phyloP scores from a whole-genome alignment of 2,113 vertebrate species.

The Strigops habroptila region DNA sequence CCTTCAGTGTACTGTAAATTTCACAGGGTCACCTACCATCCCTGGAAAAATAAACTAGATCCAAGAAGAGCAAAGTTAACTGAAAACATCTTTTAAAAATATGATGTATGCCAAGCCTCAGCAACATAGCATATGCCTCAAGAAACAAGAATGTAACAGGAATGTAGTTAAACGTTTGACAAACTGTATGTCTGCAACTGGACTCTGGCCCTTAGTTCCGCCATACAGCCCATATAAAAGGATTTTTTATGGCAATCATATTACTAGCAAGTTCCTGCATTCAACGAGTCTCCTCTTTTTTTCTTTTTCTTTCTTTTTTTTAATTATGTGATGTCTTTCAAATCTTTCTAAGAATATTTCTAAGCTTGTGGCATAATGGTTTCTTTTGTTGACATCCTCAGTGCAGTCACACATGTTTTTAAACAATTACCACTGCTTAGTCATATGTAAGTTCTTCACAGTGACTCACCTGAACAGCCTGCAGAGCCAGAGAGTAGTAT shows the following conservation, averaged over 20 bases:
- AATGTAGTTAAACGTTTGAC: background rate
- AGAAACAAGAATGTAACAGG: background rate
- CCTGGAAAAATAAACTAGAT: background rate
- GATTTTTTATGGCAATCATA: background rate
- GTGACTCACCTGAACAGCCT: conserved; percentile 90
- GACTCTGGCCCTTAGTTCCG: background rate
- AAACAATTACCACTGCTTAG: background rate
- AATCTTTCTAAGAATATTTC: background rate
- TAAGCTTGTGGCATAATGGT: background rate
- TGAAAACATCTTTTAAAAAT: background rate
- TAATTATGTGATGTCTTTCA: background rate
- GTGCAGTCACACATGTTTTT: background rate
- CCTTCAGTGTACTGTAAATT: background rate
- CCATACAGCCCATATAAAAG: background rate
- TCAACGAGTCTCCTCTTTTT: background rate
- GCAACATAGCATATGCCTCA: background rate
- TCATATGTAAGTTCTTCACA: background rate
- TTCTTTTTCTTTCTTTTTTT: background rate
- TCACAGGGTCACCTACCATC: background rate
- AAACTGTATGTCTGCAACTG: background rate
- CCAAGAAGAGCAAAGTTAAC: background rate
- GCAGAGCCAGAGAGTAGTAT: conserved; percentile 95
- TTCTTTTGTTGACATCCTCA: background rate
- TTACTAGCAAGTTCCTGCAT: background rate
- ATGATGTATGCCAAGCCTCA: background rate